These are phyloP conservation scores for Erebia palarica DNA, from an alignment of 2,888 invertebrate species.

Conservation along the genomic window DNA sequence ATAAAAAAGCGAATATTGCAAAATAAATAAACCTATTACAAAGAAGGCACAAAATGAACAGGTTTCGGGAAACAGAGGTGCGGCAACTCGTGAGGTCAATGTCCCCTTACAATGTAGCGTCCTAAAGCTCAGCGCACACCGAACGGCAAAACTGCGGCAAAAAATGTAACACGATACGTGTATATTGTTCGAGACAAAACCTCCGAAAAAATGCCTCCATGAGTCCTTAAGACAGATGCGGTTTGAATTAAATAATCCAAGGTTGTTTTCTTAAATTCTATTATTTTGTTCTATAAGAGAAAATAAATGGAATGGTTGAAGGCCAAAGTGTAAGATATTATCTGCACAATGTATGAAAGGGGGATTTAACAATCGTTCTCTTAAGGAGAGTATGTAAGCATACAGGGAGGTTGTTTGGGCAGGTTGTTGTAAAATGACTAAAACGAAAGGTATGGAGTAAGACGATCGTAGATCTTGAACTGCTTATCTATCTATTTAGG, in stretches of 20 bases:
- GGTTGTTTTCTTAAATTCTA: conserved; percentile 8
- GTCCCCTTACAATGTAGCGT: conserved; percentile 46
- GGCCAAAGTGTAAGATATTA: conserved; percentile 14
- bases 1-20: background rate
- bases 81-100: conserved; percentile 42
- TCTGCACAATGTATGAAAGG: conserved; percentile 10
- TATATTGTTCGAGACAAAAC: conserved; percentile 26
- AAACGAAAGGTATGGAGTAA: background rate
- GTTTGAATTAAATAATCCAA: conserved; percentile 15
- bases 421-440: conserved; percentile 13
- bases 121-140: conserved; percentile 39
- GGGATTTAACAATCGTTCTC: conserved; percentile 5
- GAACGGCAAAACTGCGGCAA: conserved; percentile 27
- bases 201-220: conserved; percentile 13
- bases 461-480: background rate
- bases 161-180: conserved; percentile 38
- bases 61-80: conserved; percentile 30
- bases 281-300: background rate
- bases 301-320: background rate
- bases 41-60: conserved; percentile 26
- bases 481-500: background rate
- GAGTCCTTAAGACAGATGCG: conserved; percentile 16
- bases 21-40: conserved; percentile 13
- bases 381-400: background rate
- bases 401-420: background rate